Conservation (phyloP, 2,113 vertebrate species). For the Tetrao urogallus region DNA sequence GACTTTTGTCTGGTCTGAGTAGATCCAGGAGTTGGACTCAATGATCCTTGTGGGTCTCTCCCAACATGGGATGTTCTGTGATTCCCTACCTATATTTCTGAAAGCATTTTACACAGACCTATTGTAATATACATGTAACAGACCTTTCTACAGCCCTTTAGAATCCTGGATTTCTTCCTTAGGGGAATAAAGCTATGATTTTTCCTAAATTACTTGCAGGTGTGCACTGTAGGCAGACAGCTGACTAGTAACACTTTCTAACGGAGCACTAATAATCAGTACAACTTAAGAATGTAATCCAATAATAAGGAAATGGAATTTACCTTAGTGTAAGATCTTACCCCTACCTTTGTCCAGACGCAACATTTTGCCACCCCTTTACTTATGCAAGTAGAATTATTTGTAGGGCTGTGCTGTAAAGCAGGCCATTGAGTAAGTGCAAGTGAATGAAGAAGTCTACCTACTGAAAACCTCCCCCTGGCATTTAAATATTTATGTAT, state of each 20-base stretch:
- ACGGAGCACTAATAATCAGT: background rate
- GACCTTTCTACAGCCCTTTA: background rate
- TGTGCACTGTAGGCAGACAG: background rate
- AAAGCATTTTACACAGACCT: background rate
- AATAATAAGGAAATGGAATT: background rate
- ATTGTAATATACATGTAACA: background rate
- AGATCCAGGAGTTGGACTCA: background rate
- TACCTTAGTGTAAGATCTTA: background rate
- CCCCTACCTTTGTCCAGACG: background rate
- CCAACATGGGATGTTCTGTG: too few species aligned
- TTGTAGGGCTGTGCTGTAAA: background rate
- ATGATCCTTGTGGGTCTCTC: background rate
- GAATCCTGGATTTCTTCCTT: background rate
- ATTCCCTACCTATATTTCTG: background rate
- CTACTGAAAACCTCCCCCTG: background rate
- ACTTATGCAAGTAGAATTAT: background rate
- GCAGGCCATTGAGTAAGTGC: background rate
- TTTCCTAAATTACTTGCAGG: background rate
- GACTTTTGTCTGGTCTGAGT: background rate
- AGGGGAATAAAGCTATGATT: background rate
- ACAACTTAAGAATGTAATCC: background rate
- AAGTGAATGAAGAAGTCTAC: background rate
- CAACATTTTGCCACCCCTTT: background rate
- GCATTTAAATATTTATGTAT: background rate
- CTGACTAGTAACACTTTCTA: background rate